Evolutionary conservation across 2,797 vertebrate species (phyloP).

Genomic region (Parambassis ranga): DNA sequence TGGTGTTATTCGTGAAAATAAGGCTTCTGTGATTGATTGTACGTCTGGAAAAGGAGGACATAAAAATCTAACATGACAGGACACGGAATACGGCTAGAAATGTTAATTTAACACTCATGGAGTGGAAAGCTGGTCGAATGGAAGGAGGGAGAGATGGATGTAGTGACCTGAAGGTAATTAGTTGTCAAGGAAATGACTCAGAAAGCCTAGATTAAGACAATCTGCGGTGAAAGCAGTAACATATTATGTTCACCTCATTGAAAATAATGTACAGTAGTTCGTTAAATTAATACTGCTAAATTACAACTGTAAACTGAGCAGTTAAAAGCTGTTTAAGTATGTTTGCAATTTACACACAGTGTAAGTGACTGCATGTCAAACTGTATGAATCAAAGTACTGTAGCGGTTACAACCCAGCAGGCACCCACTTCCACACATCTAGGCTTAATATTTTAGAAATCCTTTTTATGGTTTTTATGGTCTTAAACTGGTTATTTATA

Average conservation of each 20-base stretch:
- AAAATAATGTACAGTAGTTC: slow-evolving; percentile 7
- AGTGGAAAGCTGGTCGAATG: neutral
- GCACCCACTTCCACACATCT: neutral
- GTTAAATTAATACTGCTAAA: slow-evolving; percentile 12
- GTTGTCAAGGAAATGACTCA: slow-evolving; percentile 13
- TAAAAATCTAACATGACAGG: slow-evolving; percentile 43
- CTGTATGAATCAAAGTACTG: neutral
- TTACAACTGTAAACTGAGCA: neutral
- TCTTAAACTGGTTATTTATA: no score
- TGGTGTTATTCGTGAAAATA: slow-evolving; percentile 40
- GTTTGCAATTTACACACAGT: neutral
- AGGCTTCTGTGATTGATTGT: slow-evolving; percentile 42
- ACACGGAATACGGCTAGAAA: slow-evolving; percentile 20
- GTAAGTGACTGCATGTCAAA: neutral
- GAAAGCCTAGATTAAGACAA: slow-evolving; percentile 8
- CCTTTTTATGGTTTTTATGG: no score
- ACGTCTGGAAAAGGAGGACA: slow-evolving; percentile 26
- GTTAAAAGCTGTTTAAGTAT: neutral
- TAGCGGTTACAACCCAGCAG: neutral
- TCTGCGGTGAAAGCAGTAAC: slow-evolving; percentile 4
- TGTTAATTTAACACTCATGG: slow-evolving; percentile 18
- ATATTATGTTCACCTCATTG: slow-evolving; percentile 22
- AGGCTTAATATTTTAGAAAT: neutral
- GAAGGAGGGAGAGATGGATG: slow-evolving; percentile 15
- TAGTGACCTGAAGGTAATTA: slow-evolving; percentile 25